Conservation (phyloP, 2,888 invertebrate genomes). For the Eupithecia tripunctaria region DNA sequence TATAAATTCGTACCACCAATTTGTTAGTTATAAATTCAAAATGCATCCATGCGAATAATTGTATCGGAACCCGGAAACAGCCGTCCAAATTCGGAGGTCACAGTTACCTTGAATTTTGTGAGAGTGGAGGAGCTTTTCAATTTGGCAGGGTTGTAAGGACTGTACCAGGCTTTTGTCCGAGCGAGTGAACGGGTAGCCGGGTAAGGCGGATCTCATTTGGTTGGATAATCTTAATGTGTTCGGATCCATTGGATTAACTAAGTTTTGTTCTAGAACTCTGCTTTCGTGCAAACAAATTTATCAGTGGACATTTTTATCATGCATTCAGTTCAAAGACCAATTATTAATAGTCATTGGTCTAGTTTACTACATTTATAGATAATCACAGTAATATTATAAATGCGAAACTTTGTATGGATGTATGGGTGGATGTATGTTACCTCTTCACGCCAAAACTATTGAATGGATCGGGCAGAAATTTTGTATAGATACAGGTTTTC, state of each 20-base stretch:
- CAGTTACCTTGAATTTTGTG: conserved; percentile 25
- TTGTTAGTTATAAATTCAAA: conserved; percentile 84
- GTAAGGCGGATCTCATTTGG: conserved; percentile 50
- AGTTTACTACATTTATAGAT: too few species aligned
- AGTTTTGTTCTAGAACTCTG: conserved; percentile 27
- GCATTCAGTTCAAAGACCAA: background rate
- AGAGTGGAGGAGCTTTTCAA: conserved; percentile 52
- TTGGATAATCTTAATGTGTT: conserved; percentile 48
- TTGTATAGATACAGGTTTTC: too few species aligned
- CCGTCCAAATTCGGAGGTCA: conserved; percentile 56
- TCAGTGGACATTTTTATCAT: background rate
- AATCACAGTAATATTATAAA: too few species aligned
- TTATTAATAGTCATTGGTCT: too few species aligned
- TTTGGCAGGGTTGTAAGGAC: conserved; percentile 63
- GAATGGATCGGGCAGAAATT: too few species aligned
- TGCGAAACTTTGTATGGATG: too few species aligned
- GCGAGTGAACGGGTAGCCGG: conserved; percentile 50
- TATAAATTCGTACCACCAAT: conserved; percentile 80
- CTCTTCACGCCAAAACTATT: too few species aligned
- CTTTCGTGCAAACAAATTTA: conserved; percentile 14
- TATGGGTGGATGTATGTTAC: too few species aligned
- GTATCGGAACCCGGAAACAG: conserved; percentile 74
- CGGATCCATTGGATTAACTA: conserved; percentile 29
- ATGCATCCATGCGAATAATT: conserved; percentile 81
- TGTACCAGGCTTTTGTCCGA: conserved; percentile 68